These are phyloP conservation scores for Aplodontia rufa DNA, from an alignment of 2,113 vertebrate genomes.

Conservation along the genomic window DNA sequence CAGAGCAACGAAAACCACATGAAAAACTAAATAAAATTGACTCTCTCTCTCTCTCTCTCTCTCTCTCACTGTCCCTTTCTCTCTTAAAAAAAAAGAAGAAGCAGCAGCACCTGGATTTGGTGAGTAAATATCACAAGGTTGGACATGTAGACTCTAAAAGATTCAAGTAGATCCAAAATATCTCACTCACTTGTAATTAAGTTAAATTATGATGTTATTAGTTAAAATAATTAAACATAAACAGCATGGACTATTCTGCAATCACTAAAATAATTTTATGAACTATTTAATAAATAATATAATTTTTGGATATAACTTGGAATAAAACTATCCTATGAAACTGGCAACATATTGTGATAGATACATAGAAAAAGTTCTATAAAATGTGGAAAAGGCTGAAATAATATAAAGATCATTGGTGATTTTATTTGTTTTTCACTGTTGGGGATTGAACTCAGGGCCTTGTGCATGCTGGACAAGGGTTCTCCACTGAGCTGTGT, in stretches of 20 bases:
- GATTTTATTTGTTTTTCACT: background rate
- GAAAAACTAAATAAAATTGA: too few species aligned
- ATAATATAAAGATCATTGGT: background rate
- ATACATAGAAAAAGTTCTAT: background rate
- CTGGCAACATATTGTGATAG: background rate
- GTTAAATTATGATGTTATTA: background rate
- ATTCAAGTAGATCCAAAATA: background rate
- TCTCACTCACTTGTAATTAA: background rate
- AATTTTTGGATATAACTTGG: background rate
- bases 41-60: too few species aligned
- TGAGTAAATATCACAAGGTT: background rate
- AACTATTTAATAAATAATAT: background rate
- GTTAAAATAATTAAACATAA: background rate
- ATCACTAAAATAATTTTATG: background rate
- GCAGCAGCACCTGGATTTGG: too few species aligned
- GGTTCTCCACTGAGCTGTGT: too few species aligned
- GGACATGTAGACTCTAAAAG: background rate
- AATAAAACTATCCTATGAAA: slow-evolving; percentile 7
- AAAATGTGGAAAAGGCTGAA: background rate
- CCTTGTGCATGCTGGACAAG: too few species aligned
- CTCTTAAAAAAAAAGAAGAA: too few species aligned
- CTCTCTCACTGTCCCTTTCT: too few species aligned
- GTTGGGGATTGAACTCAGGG: too few species aligned
- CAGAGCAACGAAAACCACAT: too few species aligned
- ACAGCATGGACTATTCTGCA: background rate